These are phyloP conservation scores for Ceratina calcarata DNA, from an alignment of 1,140 invertebrate species.

Conservation along the genomic window DNA sequence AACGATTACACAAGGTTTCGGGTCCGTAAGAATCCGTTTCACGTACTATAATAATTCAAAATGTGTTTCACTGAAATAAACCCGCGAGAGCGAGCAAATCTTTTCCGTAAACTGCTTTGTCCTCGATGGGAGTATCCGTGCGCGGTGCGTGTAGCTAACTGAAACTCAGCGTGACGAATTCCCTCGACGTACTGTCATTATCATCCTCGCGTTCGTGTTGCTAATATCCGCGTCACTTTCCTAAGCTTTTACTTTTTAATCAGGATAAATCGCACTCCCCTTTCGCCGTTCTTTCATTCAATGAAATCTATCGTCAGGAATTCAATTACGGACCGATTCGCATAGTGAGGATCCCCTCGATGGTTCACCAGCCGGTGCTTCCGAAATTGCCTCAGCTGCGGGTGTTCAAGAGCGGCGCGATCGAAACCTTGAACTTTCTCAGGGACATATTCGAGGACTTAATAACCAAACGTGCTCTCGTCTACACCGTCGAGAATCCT, in stretches of 20 bases:
- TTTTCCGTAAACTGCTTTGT: not conserved
- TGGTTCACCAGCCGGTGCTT: slow-evolving; percentile 62
- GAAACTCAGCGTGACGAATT: slow-evolving; percentile 9
- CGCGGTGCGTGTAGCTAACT: not conserved
- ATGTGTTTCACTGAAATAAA: too few relatives aligned
- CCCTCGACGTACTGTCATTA: not conserved
- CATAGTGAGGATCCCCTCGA: slow-evolving; percentile 73
- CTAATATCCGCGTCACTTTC: not conserved
- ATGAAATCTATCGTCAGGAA: slow-evolving; percentile 64
- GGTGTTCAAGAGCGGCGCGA: slow-evolving; percentile 64
- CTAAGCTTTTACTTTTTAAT: slow-evolving; percentile 42
- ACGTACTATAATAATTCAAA: too few relatives aligned
- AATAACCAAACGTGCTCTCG: slow-evolving; percentile 73
- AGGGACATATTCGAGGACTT: slow-evolving; percentile 73
- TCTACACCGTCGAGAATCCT: slow-evolving; percentile 75
- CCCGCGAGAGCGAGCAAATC: not conserved
- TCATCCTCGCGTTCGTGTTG: not conserved
- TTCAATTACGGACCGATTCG: slow-evolving; percentile 75
- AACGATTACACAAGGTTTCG: too few relatives aligned
- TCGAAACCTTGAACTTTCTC: slow-evolving; percentile 72
- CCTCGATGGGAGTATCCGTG: not conserved
- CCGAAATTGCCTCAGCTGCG: slow-evolving; percentile 68
- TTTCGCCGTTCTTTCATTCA: not conserved
- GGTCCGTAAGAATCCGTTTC: too few relatives aligned
- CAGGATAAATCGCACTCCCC: not conserved